Evolutionary conservation across 2,888 invertebrate genomes (phyloP), one percentile per base, ranked within the genome.

Genomic region (Cephus nigrinus): DNA sequence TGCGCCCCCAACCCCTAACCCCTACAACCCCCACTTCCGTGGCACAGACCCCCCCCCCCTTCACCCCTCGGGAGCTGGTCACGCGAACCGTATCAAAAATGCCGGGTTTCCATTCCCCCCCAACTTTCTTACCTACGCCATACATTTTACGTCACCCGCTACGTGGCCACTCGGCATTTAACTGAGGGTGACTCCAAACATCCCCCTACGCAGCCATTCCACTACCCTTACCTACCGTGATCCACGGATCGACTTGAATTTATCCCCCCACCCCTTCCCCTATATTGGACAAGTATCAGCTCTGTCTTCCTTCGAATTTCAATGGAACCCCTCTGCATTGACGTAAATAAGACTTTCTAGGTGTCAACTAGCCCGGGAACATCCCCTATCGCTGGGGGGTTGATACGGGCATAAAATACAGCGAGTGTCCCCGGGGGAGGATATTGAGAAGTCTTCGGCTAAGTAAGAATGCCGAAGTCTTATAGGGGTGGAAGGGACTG

Each of bases 61-160:
- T 11, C 68, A 2, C 75, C 75, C 68, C 3, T 35, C 31, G 74
- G 2, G 12, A 30, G 23, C 85, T 85, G 86, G 86, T 88, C 88
- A 87, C 88, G 87, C 87, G 86, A 87, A 82, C 82, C 82, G 78
- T 82, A 82, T 75, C 75, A 36, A 75, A 68, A 68, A 69, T 75
- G 74, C 74, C 74, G n/a, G 31, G 31, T 71, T 71, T 71, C 11
- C 15, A 12, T 1, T 1, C 30, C 69, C 11, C 23, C 15, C 23
- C 35, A 12, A 4, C n/a, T 74, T 34, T 30, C 74, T 30, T 74
- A 74, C 71, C 12, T 33, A 23, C 71, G 11, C 33, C 30, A 32
- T 71, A 71, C 30, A 55, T 55, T 55, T 23, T 55, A 55, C 55
- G 23, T 55, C 55, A 55, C 55, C 23, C 55, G 23, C 9, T 55